Evolutionary conservation across 1,140 invertebrate genomes (phyloP), one percentile per base, ranked within the genome.

Genomic region (Procambarus clarkii): DNA sequence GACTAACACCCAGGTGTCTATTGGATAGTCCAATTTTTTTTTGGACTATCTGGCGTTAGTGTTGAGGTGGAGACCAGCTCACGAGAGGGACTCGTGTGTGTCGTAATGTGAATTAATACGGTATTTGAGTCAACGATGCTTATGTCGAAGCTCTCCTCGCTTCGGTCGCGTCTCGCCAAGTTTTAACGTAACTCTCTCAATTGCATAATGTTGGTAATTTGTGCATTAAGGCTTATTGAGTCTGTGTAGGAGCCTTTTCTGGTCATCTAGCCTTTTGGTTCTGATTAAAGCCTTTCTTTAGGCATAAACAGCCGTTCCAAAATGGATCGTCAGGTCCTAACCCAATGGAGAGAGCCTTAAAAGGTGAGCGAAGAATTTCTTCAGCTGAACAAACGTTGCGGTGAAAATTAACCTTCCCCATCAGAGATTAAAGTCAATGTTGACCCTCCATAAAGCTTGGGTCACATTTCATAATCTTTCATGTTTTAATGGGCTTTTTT

Each of bases 201-300:
- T 91, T 91, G 88, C 81, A 91, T 91, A 91, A 91, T 91, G 88
- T 79, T 91, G 88, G 88, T 91, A 91, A 91, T 91, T 91, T 91
- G 88, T 91, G 88, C 79, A 81, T 91, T 91, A 91, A 91, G 88
- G 88, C 88, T 91, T 91, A 91, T 91, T 91, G 88, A 91, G 88
- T 91, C 88, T 85, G 88, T 91, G 88, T 85, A 85, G 88, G 82
- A 91, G 87, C 80, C 88, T 85, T 85, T 85, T 91, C 88, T 91
- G 88, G 88, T 91, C 88, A 91, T 91, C 88, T 84, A 91, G 88
- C 81, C 81, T 85, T 91, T 84, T 91, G 88, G 82, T 84, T 78
- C 71, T 91, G 81, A 91, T 91, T 91, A 91, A 91, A 91, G 69
- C 24, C 81, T n/a, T 18, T 78, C 71, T 84, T 60, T 77, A 85